Percentiles rank a stretch among this genome's conserved stretches.
Evolutionary conservation across 2,113 vertebrate genomes (phyloP).

Genomic region (Galemys pyrenaicus): DNA sequence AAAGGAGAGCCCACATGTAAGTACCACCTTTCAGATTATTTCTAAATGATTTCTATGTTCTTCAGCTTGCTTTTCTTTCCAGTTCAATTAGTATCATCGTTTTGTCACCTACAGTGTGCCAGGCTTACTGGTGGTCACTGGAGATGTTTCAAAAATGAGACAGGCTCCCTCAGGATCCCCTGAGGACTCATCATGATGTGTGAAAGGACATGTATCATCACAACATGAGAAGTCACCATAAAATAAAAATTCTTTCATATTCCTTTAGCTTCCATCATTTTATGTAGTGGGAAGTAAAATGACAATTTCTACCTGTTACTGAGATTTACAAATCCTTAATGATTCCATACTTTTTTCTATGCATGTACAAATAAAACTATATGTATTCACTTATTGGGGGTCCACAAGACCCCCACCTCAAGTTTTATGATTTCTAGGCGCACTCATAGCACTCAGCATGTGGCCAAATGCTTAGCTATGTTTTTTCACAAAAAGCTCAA

Average conservation of each 20-base stretch:
- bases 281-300: not conserved
- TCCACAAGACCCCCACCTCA: not conserved
- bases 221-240: not conserved
- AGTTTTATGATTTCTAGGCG: not conserved
- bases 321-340: not conserved
- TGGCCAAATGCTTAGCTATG: not conserved
- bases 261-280: not conserved
- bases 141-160: not conserved
- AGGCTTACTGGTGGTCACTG: not conserved
- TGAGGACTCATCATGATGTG: not conserved
- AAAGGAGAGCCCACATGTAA: not conserved
- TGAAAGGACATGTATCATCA: not conserved
- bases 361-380: not conserved
- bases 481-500: not conserved
- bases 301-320: not conserved
- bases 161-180: not conserved
- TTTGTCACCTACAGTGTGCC: not conserved
- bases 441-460: not conserved
- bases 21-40: conserved; percentile 6
- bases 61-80: conserved; percentile 8
- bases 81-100: not conserved
- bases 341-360: not conserved
- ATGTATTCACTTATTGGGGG: not conserved
- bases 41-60: not conserved
- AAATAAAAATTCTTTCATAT: not conserved